Evolutionary conservation across 2,888 invertebrate genomes (phyloP).

Genomic region (Leptopilina syphax): DNA sequence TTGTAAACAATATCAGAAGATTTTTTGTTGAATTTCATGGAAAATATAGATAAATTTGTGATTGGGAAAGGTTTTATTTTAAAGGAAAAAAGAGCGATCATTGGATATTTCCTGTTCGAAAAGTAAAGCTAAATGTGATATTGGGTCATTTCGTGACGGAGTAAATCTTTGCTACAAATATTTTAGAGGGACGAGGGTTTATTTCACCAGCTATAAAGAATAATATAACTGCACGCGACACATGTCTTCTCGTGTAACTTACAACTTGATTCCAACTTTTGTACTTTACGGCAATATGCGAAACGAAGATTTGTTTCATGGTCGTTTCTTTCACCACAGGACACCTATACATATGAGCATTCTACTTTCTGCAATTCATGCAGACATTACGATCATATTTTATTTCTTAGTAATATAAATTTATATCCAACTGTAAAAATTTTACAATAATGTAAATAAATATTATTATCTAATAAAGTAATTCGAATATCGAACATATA

Average conservation of each 20-base stretch:
- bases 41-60: too few relatives aligned
- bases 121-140: conserved; percentile 54
- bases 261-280: conserved; percentile 52
- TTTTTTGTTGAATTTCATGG: too few relatives aligned
- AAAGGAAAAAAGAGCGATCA: background rate
- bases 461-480: too few relatives aligned
- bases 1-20: too few relatives aligned
- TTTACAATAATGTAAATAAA: too few relatives aligned
- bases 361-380: conserved; percentile 42
- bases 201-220: conserved; percentile 72
- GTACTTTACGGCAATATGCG: conserved; percentile 47
- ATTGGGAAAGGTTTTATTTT: too few relatives aligned
- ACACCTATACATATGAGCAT: conserved; percentile 46
- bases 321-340: conserved; percentile 57
- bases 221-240: conserved; percentile 76
- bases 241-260: conserved; percentile 70
- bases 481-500: too few relatives aligned
- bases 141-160: conserved; percentile 70
- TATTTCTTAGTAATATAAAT: conserved; percentile 45
- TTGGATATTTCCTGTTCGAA: conserved; percentile 16
- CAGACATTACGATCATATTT: conserved; percentile 54
- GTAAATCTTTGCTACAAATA: conserved; percentile 75
- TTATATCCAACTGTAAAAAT: background rate
- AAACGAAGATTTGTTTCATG: conserved; percentile 73
- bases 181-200: conserved; percentile 64